Evolutionary conservation across 2,113 vertebrate genomes (phyloP).

Genomic region (Ellobius talpinus): DNA sequence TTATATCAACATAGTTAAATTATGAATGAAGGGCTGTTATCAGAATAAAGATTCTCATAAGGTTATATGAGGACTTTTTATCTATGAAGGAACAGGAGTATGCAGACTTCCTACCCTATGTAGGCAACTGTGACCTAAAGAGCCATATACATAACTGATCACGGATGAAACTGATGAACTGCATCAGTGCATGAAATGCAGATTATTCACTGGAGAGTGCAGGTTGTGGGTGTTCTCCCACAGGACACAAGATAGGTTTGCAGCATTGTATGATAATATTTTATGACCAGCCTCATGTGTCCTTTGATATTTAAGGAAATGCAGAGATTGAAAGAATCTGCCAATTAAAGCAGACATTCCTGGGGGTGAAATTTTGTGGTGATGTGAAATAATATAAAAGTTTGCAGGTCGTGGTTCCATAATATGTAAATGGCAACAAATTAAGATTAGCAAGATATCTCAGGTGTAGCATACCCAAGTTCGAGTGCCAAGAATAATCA

Average conservation of each 20-base stretch:
- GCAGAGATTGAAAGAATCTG: background rate
- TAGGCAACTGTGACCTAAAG: background rate
- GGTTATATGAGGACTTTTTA: rapidly evolving
- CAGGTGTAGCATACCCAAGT: background rate
- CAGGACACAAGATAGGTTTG: background rate
- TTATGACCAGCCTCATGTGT: too few relatives aligned
- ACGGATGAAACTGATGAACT: background rate
- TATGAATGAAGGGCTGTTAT: background rate
- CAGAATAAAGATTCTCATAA: background rate
- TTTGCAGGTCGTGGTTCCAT: background rate
- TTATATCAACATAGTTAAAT: background rate
- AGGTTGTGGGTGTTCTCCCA: background rate
- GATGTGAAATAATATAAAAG: background rate
- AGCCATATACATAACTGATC: rapidly evolving
- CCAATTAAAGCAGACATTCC: background rate
- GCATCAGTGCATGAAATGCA: too few relatives aligned
- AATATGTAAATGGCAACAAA: background rate
- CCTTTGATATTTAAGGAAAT: background rate
- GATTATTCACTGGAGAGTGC: background rate
- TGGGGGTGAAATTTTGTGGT: background rate
- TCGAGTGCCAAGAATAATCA: background rate
- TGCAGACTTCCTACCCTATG: rapidly evolving
- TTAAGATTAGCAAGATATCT: background rate
- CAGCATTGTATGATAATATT: background rate
- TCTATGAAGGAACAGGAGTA: rapidly evolving